These are phyloP conservation scores for Cinclus cinclus DNA, from an alignment of 2,113 vertebrate genomes.

Conservation along the genomic window DNA sequence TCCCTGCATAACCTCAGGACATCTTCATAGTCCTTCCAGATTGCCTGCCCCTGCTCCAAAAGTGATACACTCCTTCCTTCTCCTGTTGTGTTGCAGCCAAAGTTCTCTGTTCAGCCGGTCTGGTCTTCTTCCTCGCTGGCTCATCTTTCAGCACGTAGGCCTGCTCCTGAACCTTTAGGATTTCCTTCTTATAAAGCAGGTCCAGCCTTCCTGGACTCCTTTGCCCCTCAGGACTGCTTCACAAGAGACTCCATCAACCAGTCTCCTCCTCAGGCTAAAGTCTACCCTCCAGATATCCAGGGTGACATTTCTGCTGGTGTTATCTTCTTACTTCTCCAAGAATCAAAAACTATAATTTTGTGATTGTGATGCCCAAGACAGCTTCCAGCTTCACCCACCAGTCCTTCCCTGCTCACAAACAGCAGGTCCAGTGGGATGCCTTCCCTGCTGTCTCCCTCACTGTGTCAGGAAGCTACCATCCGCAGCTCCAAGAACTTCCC, in stretches of 20 bases:
- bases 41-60: not conserved
- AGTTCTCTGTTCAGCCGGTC: not conserved
- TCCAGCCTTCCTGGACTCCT: not conserved
- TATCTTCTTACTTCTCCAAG: not conserved
- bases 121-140: not conserved
- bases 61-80: not conserved
- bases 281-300: not conserved
- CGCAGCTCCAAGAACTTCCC: not conserved
- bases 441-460: not conserved
- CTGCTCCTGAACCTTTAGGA: not conserved
- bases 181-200: not conserved
- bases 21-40: not conserved
- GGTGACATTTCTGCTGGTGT: not conserved
- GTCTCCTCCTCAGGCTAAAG: not conserved
- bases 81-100: not conserved
- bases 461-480: not conserved
- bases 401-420: not conserved
- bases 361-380: not conserved
- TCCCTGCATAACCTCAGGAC: not conserved
- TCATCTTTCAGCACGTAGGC: accelerated
- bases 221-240: not conserved
- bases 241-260: not conserved
- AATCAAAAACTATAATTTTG: not conserved
- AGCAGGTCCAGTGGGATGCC: not conserved
- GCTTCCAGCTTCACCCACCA: not conserved